Evolutionary conservation across 1,140 invertebrate genomes (phyloP).

Genomic region (Temnothorax longispinosus): DNA sequence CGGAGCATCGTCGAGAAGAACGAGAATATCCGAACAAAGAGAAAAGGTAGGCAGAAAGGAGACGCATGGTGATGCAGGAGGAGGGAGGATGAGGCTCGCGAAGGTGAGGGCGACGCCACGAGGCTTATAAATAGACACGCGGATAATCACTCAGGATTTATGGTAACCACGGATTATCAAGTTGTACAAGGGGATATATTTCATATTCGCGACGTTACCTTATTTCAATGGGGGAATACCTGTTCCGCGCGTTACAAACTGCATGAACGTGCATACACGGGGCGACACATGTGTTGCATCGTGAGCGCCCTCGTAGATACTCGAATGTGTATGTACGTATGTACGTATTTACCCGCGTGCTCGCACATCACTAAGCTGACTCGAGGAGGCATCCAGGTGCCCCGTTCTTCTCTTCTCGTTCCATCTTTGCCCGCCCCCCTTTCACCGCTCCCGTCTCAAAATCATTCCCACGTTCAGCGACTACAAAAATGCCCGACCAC

Average conservation of each 20-base stretch:
- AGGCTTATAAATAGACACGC: slow-evolving; percentile 85
- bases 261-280: slow-evolving; percentile 72
- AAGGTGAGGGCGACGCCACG: slow-evolving; percentile 76
- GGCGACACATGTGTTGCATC: slow-evolving; percentile 68
- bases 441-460: slow-evolving; percentile 70
- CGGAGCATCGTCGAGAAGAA: slow-evolving; percentile 61
- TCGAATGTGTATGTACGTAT: not conserved
- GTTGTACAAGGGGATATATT: slow-evolving; percentile 86
- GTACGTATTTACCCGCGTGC: slow-evolving; percentile 21
- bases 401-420: slow-evolving; percentile 51
- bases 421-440: not conserved
- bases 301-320: slow-evolving; percentile 33
- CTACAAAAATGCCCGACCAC: slow-evolving; percentile 73
- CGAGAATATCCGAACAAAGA: slow-evolving; percentile 68
- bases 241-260: slow-evolving; percentile 80
- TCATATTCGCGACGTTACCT: slow-evolving; percentile 85
- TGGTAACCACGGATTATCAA: slow-evolving; percentile 86
- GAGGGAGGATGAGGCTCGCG: slow-evolving; percentile 30
- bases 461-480: slow-evolving; percentile 81
- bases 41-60: slow-evolving; percentile 64
- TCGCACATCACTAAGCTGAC: slow-evolving; percentile 61
- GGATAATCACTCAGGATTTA: slow-evolving; percentile 86
- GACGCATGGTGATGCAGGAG: slow-evolving; percentile 46
- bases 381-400: slow-evolving; percentile 67
- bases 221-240: slow-evolving; percentile 84